Percentiles rank a stretch among this genome's conserved stretches.
Conservation (phyloP, 2,113 vertebrate genomes). For the Xenotilapia longispinis region DNA sequence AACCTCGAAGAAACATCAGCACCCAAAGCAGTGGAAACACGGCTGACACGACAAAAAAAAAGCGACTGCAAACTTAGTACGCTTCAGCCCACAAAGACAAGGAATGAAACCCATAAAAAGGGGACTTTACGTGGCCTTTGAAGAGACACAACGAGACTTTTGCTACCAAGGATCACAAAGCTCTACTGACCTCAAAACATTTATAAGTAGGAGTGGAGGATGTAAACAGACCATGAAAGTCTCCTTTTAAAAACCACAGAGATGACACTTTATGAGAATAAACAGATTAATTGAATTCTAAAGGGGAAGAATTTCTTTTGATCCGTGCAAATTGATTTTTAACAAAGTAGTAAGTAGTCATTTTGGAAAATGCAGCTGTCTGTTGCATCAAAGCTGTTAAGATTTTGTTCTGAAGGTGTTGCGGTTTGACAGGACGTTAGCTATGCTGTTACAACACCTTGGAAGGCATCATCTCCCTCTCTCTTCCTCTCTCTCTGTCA, state of each 20-base stretch:
- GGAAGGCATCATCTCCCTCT: conserved; percentile 24
- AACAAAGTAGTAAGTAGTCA: conserved; percentile 37
- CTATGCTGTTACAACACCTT: conserved; percentile 36
- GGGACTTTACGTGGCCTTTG: conserved; percentile 45
- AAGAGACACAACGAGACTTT: conserved; percentile 13
- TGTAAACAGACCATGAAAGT: conserved; percentile 35
- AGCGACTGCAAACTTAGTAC: neutral
- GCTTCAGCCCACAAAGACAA: neutral
- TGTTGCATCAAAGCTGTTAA: conserved; percentile 39
- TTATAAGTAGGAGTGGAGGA: conserved; percentile 21
- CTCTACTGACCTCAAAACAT: conserved; percentile 55
- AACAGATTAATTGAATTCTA: conserved; percentile 54
- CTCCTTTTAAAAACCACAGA: conserved; percentile 31
- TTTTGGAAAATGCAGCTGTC: conserved; percentile 33
- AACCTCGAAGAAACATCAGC: neutral
- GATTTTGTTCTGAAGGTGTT: conserved; percentile 30
- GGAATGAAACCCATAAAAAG: neutral
- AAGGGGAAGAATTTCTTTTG: conserved; percentile 20
- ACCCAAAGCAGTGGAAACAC: neutral
- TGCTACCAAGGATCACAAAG: conserved; percentile 23
- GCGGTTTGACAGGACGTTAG: conserved; percentile 36
- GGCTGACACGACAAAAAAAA: neutral
- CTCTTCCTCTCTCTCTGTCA: neutral
- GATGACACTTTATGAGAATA: conserved; percentile 18
- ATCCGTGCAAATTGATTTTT: conserved; percentile 43